Evolutionary conservation across 2,797 vertebrate genomes (phyloP), one percentile per base, ranked within the genome.

Genomic region (Tympanoctomys barrerae): DNA sequence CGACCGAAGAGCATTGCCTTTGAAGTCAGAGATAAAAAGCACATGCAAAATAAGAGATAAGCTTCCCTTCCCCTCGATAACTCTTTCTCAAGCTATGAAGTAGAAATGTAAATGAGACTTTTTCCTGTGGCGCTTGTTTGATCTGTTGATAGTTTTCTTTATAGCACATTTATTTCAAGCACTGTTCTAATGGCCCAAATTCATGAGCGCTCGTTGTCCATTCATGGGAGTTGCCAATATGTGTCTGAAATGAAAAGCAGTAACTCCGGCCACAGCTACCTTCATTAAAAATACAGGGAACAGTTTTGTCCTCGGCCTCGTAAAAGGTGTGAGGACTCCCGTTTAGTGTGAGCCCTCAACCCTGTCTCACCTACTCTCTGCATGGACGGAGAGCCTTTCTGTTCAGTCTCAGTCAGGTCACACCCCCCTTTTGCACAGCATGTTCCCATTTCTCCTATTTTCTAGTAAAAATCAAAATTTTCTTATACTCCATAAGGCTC

Each of bases 1-100:
- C 0, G 9, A 54, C 18, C 71, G 5, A 78, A 82, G 62, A 96
- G 62, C 83, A 33, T 18, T 87, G 73, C 71, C 93, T 97, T 79
- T 94, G 88, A 89, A 91, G 73, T n/a, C 52, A 73, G n/a, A 93
- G 94, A 94, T 78, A 91, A 87, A 93, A 96, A 95, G 31, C n/a
- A 24, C 22, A 21, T n/a, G 46, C 22, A 64, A 68, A 96, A 33
- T 36, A 12, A 90, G 83, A 19, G 94, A 93, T 36, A 31, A 97
- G 91, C 22, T 52, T 86, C 66, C 62, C 62, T 94, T 64, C 36
- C 86, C 21, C 18, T 71, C 22, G 80, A 54, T n/a, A 80, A 87
- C 1, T 36, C 87, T 88, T n/a, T 39, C 91, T 84, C 86, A 54
- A 0, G 46, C 54, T n/a, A 12, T 8, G 52, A 61, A 91, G 90